Percentiles rank a stretch among this genome's conserved stretches.
These are phyloP conservation scores for Ceratina australensis DNA, from an alignment of 1,140 invertebrate genomes.

Conservation along the genomic window DNA sequence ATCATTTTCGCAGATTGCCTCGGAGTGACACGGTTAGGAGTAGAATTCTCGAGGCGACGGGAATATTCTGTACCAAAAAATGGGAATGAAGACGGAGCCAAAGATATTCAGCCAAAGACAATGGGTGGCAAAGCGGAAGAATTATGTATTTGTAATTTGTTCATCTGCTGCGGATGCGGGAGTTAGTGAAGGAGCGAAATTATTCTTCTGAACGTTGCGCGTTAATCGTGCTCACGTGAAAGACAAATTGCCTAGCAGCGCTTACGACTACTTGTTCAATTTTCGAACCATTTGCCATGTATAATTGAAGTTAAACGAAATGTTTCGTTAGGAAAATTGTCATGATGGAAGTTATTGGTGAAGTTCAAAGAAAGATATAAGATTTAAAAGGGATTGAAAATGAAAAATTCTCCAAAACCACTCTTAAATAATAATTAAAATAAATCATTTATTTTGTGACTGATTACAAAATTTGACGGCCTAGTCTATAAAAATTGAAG, in stretches of 20 bases:
- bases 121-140: neutral
- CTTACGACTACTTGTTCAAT: neutral
- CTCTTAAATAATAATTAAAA: neutral
- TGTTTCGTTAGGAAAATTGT: neutral
- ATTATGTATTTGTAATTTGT: neutral
- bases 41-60: slow-evolving; percentile 9
- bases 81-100: neutral
- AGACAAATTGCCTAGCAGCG: slow-evolving; percentile 20
- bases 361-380: neutral
- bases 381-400: neutral
- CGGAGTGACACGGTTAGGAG: slow-evolving; percentile 1
- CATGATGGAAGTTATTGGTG: neutral
- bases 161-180: neutral
- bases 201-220: neutral
- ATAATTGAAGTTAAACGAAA: neutral
- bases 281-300: neutral
- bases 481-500: no score
- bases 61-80: neutral
- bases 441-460: no score
- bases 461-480: no score
- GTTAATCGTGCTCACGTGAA: slow-evolving; percentile 15
- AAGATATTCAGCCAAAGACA: slow-evolving; percentile 2
- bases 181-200: neutral
- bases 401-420: no score
- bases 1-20: slow-evolving; percentile 29